Conservation (phyloP, 2,797 vertebrate species). For the Catamblyrhynchus diadema region DNA sequence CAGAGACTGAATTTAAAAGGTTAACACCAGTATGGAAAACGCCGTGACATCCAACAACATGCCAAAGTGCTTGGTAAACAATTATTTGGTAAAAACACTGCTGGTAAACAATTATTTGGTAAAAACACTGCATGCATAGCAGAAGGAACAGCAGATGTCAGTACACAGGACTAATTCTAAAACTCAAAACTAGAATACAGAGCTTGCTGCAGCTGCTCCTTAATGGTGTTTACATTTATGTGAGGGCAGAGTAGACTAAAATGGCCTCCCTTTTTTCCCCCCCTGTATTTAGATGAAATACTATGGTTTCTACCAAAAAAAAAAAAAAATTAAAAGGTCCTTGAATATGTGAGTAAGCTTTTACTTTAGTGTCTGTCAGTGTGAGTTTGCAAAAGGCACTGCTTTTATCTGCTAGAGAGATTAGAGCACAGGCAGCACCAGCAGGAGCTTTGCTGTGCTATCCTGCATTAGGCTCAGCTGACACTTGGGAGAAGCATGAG, state of each 20-base stretch:
- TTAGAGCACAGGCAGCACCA: slow-evolving; percentile 38
- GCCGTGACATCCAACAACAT: neutral
- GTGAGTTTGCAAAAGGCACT: slow-evolving; percentile 47
- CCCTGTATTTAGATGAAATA: neutral
- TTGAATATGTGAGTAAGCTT: slow-evolving; percentile 53
- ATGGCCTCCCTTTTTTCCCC: neutral
- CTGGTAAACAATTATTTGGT: neutral
- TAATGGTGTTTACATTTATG: neutral
- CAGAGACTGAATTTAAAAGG: slow-evolving; percentile 60
- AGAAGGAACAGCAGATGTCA: slow-evolving; percentile 1
- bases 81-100: neutral
- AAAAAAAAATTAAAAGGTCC: neutral
- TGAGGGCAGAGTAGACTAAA: neutral
- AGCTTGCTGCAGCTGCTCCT: neutral
- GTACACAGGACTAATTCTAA: neutral
- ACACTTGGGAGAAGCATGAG: slow-evolving; percentile 43
- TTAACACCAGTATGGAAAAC: slow-evolving; percentile 30
- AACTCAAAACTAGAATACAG: neutral
- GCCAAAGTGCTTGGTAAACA: neutral
- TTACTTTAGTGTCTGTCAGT: slow-evolving; percentile 46
- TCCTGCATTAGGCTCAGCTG: slow-evolving; percentile 50
- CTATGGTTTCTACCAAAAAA: neutral
- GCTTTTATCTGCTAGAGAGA: slow-evolving; percentile 56
- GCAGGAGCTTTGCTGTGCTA: neutral
- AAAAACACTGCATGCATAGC: neutral